Evolutionary conservation across 1,140 invertebrate genomes (phyloP).

Genomic region (Chionoecetes opilio): DNA sequence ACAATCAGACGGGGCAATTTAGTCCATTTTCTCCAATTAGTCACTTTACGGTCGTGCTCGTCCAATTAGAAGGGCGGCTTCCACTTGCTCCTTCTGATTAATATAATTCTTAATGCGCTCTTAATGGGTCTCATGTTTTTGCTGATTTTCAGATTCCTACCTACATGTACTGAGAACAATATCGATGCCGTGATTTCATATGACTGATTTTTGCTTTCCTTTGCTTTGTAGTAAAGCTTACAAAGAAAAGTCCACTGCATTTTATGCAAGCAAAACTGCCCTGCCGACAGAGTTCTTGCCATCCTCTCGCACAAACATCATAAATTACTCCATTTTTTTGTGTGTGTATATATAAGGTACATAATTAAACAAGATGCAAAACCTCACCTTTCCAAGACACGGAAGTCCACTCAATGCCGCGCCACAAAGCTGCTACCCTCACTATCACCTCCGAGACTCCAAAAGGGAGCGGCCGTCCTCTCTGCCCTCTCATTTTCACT

Average conservation of each 20-base stretch:
- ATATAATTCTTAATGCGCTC: slow-evolving; percentile 63
- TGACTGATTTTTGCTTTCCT: too few relatives aligned
- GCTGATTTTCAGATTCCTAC: too few relatives aligned
- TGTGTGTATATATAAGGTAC: too few relatives aligned
- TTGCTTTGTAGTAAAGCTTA: too few relatives aligned
- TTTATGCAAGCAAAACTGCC: too few relatives aligned
- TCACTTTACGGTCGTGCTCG: slow-evolving; percentile 74
- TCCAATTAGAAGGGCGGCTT: slow-evolving; percentile 64
- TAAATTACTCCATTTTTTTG: too few relatives aligned
- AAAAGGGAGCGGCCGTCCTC: neutral
- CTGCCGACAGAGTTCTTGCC: too few relatives aligned
- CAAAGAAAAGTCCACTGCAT: too few relatives aligned
- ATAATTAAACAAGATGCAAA: neutral
- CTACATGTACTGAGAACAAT: too few relatives aligned
- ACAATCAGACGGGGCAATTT: slow-evolving; percentile 73
- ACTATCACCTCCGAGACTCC: too few relatives aligned
- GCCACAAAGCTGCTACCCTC: neutral
- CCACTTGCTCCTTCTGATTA: slow-evolving; percentile 61
- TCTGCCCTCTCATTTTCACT: neutral
- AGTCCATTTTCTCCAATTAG: slow-evolving; percentile 76
- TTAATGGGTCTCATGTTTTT: slow-evolving; percentile 21
- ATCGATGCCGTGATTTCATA: too few relatives aligned
- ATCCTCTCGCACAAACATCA: too few relatives aligned
- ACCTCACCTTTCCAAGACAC: neutral
- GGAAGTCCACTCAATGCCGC: neutral